These are phyloP conservation scores for Drepana falcataria DNA, from an alignment of 2,888 invertebrate species.

Conservation along the genomic window DNA sequence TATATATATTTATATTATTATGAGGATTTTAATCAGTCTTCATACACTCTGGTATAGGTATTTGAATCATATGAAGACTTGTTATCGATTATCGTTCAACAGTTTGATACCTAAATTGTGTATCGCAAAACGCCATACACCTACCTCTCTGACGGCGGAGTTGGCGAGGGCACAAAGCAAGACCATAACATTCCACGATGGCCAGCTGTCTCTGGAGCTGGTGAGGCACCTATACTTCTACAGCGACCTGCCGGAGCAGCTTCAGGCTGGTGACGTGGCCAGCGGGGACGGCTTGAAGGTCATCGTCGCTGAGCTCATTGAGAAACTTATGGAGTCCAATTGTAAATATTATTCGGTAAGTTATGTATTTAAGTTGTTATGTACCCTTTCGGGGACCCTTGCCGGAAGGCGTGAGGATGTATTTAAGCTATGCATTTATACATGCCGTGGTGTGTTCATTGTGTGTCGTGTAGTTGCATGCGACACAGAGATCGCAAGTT, in stretches of 20 bases:
- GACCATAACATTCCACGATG: conserved; percentile 40
- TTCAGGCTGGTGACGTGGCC: conserved; percentile 27
- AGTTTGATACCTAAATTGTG: conserved; percentile 58
- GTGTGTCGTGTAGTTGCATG: too few species aligned
- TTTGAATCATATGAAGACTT: too few species aligned
- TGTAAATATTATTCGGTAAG: conserved; percentile 84
- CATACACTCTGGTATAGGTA: too few species aligned
- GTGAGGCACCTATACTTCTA: conserved; percentile 62
- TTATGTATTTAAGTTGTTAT: conserved; percentile 10
- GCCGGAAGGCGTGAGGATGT: too few species aligned
- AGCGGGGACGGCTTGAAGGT: conserved; percentile 30
- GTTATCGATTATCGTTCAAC: conserved; percentile 4
- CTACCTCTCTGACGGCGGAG: conserved; percentile 43
- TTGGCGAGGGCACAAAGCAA: conserved; percentile 43
- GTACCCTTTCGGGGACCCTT: too few species aligned
- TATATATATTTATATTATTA: too few species aligned
- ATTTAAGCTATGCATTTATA: too few species aligned
- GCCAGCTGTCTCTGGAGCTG: conserved; percentile 38
- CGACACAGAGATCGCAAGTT: too few species aligned
- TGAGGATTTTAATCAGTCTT: too few species aligned
- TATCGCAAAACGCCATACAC: conserved; percentile 38
- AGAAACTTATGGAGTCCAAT: conserved; percentile 77
- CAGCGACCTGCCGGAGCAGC: conserved; percentile 50
- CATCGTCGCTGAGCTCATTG: conserved; percentile 45
- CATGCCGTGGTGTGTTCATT: too few species aligned